Percentiles rank a stretch among this genome's conserved stretches.
phyloP scores from a whole-genome alignment of 2,888 invertebrate species.

The Blera fallax region DNA sequence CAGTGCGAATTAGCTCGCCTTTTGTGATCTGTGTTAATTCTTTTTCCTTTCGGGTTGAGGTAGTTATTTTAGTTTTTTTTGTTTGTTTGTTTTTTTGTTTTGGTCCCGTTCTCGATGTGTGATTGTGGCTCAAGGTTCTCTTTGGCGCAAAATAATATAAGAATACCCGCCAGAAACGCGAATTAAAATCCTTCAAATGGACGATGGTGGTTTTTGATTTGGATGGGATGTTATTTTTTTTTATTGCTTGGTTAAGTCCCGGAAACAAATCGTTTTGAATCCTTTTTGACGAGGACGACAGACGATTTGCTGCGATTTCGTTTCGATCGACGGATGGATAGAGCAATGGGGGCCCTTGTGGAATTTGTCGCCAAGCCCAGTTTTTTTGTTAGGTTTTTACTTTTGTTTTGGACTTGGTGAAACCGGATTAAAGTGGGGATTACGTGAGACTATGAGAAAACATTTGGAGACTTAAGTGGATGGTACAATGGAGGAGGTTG shows the following conservation, averaged over 20 bases:
- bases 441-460: not conserved
- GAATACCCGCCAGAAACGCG: slow-evolving; percentile 37
- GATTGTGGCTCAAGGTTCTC: slow-evolving; percentile 49
- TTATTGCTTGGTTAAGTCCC: slow-evolving; percentile 10
- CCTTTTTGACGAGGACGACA: slow-evolving; percentile 4
- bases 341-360: not conserved
- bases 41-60: slow-evolving; percentile 37
- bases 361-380: slow-evolving; percentile 14
- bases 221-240: not conserved
- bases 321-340: not conserved
- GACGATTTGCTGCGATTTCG: not conserved
- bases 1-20: slow-evolving; percentile 73
- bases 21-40: slow-evolving; percentile 72
- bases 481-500: not conserved
- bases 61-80: not conserved
- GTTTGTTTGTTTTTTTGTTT: not conserved
- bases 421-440: not conserved
- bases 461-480: not conserved
- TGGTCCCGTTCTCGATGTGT: slow-evolving; percentile 17
- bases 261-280: slow-evolving; percentile 41
- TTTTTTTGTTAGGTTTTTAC: not conserved
- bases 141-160: slow-evolving; percentile 15
- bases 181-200: slow-evolving; percentile 31
- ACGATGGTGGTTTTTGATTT: slow-evolving; percentile 12
- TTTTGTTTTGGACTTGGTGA: not conserved